Evolutionary conservation across 2,888 invertebrate species (phyloP).

Genomic region (Scaptomyza cyrtandrae): DNA sequence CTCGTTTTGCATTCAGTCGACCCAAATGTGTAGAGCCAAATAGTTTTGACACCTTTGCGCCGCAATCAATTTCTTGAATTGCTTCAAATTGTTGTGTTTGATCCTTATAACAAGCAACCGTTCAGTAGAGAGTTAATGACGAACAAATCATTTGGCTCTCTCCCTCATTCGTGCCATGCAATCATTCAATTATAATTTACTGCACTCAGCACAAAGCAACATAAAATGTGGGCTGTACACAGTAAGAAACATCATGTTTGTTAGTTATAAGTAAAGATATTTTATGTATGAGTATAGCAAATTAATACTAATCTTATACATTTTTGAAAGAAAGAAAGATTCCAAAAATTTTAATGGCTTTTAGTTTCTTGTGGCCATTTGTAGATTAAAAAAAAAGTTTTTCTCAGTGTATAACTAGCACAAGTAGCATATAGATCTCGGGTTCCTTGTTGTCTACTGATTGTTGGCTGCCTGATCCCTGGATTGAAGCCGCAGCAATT

Average conservation of each 20-base stretch:
- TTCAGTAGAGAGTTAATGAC: slow-evolving; percentile 63
- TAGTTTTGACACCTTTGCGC: slow-evolving; percentile 73
- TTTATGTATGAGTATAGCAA: too few relatives aligned
- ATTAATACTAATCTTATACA: too few relatives aligned
- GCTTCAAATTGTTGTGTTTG: slow-evolving; percentile 26
- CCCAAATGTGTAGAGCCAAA: slow-evolving; percentile 31
- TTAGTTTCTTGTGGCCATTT: too few relatives aligned
- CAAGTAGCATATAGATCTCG: slow-evolving; percentile 41
- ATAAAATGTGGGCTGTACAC: not conserved
- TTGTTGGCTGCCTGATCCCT: slow-evolving; percentile 16
- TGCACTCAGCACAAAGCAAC: slow-evolving; percentile 21
- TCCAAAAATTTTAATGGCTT: too few relatives aligned
- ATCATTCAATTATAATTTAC: slow-evolving; percentile 78
- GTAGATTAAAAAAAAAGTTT: not conserved
- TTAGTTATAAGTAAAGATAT: too few relatives aligned
- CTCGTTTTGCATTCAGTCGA: slow-evolving; percentile 15
- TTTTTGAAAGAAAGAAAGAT: too few relatives aligned
- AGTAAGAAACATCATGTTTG: not conserved
- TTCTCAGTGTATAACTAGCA: not conserved
- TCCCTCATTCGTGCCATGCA: slow-evolving; percentile 53
- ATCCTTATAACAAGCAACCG: slow-evolving; percentile 50
- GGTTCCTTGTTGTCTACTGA: slow-evolving; percentile 16
- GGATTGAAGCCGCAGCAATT: slow-evolving; percentile 53
- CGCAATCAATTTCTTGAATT: slow-evolving; percentile 60
- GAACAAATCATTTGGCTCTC: slow-evolving; percentile 67